Base-by-base conservation (phyloP, 2,797 vertebrate species). In the Emys orbicularis region DNA sequence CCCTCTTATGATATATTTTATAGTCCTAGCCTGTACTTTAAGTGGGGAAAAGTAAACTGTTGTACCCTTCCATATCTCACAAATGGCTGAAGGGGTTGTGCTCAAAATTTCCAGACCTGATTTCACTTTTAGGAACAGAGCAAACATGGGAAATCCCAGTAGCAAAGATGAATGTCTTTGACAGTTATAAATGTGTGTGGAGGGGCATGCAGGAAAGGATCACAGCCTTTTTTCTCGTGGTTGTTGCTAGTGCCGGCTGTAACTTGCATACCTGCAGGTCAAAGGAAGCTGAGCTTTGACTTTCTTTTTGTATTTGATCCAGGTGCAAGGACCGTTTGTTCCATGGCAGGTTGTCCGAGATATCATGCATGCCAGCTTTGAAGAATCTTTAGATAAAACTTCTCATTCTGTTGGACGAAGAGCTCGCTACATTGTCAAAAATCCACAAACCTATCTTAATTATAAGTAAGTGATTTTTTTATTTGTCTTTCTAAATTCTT, bases 371-470 rank as follows among this genome's bases (percentile, higher is more conserved):
- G 89, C 98, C 18, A 99, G 99, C 97, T 99, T 99, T 37, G 99
- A 99, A 90, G 98, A 98, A n/a, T 99, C 99, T 1, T 95, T 98
- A 80, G 99, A 99, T 87, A 99, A 99, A 98, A 99, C 99, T 0
- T 99, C 99, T 2, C 94, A 99, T 5, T 99, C 99, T 0, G 99
- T 99, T 2, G 99, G 99, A 8, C 98, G 99, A 16, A 98, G 99
- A 86, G 98, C 99, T 1, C 99, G 99, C 65, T 99, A 99, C 94
- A 99, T 99, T 92, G 98, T 99, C 94, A 99, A 98, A 95, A 99
- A 99, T 79, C 99, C 99, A 2, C 99, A 99, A 97, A 99, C 99
- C 1, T 98, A 99, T 41, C 98, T 99, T 65, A 99, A 99, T 97
- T 99, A 99, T 87, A 99, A 99, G 99, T 99, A 98, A 98, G 98